A percentile compares a stretch with the other conserved stretches of the same genome.
Conservation (phyloP, 2,113 vertebrate genomes). For the Stictonetta naevosa region DNA sequence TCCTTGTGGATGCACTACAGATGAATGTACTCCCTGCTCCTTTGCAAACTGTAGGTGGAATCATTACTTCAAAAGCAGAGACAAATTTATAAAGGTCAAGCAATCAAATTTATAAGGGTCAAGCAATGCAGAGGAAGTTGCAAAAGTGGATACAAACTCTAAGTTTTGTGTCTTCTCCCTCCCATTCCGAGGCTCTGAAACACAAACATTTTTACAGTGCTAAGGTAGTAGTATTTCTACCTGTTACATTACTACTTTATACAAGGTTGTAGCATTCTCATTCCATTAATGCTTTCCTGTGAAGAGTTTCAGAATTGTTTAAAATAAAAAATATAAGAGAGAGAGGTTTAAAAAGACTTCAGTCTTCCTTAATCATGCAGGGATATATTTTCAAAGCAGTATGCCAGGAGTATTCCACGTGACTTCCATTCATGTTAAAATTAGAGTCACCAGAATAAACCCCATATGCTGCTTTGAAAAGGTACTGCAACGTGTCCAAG, state of each 20-base stretch:
- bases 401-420: slow-evolving; percentile 60
- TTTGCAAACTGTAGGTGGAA: not conserved
- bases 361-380: slow-evolving; percentile 50
- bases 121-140: not conserved
- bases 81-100: slow-evolving; percentile 4
- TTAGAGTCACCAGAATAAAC: slow-evolving; percentile 72
- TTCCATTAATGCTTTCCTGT: slow-evolving; percentile 27
- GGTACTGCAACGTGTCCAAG: slow-evolving; percentile 54
- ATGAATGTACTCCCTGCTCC: not conserved
- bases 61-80: not conserved
- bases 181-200: not conserved
- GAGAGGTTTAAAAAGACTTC: slow-evolving; percentile 26
- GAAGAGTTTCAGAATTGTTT: not conserved
- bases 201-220: not conserved
- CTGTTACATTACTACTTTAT: not conserved
- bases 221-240: slow-evolving; percentile 9
- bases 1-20: not conserved
- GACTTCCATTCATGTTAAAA: slow-evolving; percentile 74
- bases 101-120: not conserved
- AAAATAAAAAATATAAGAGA: not conserved
- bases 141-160: not conserved
- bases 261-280: not conserved
- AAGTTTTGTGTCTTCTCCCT: not conserved
- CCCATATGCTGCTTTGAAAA: slow-evolving; percentile 71
- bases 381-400: slow-evolving; percentile 64